phyloP scores from a whole-genome alignment of 2,888 invertebrate genomes.

The Neocrepidodera transversa region DNA sequence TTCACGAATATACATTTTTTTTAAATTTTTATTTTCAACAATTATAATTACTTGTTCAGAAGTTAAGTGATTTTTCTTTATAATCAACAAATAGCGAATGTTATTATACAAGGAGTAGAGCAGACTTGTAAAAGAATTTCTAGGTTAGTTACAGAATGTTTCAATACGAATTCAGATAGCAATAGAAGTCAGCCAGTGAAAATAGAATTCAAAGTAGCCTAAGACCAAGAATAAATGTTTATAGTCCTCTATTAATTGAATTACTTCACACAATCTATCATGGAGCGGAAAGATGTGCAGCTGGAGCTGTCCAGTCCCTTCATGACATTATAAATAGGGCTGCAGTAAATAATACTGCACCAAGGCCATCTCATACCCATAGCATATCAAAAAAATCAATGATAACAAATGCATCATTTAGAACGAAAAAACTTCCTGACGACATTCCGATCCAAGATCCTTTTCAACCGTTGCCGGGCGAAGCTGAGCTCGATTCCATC shows the following conservation, averaged over 20 bases:
- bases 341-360: constrained; percentile 55
- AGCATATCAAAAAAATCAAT: constrained; percentile 89
- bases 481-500: constrained; percentile 70
- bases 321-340: constrained; percentile 90
- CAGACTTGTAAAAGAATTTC: constrained; percentile 83
- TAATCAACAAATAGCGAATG: constrained; percentile 82
- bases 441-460: constrained; percentile 87
- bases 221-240: constrained; percentile 72
- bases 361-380: constrained; percentile 54
- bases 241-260: constrained; percentile 85
- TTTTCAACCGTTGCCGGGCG: constrained; percentile 64
- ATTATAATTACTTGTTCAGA: too few species aligned
- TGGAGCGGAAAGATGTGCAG: constrained; percentile 90
- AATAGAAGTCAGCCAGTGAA: constrained; percentile 70
- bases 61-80: constrained; percentile 89
- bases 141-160: constrained; percentile 87
- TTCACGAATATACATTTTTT: too few species aligned
- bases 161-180: constrained; percentile 66
- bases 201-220: constrained; percentile 46
- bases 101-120: constrained; percentile 79
- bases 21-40: too few species aligned
- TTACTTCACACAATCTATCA: constrained; percentile 89
- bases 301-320: constrained; percentile 83
- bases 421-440: constrained; percentile 96
- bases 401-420: constrained; percentile 98